A percentile compares a stretch with the other conserved stretches of the same genome.
phyloP scores from a whole-genome alignment of 2,113 vertebrate genomes.

The Tinamus guttatus region DNA sequence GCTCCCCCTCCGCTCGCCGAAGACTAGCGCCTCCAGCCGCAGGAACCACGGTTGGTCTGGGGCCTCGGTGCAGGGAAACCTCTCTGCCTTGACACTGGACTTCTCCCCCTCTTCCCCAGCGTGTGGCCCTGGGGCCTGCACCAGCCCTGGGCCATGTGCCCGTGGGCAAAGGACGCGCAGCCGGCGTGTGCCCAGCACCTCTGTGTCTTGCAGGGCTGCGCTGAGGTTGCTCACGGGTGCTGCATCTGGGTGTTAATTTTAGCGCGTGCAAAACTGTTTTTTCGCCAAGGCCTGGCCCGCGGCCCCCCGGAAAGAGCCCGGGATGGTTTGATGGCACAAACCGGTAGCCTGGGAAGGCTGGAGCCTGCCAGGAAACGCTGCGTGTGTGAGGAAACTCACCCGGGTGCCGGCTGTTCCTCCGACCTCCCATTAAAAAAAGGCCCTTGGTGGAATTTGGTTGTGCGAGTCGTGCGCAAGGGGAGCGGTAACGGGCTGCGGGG shows the following conservation, averaged over 20 bases:
- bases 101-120: accelerated
- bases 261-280: background rate
- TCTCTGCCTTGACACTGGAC: accelerated
- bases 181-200: background rate
- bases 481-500: background rate
- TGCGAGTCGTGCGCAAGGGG: accelerated
- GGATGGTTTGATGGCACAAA: background rate
- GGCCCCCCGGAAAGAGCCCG: accelerated
- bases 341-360: background rate
- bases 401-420: accelerated
- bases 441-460: background rate
- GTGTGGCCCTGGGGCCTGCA: background rate
- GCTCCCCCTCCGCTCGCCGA: slow-evolving; percentile 87
- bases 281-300: background rate
- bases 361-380: background rate
- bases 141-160: background rate
- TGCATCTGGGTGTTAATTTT: background rate
- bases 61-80: background rate
- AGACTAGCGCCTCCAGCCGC: slow-evolving; percentile 67
- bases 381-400: background rate
- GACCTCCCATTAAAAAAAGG: slow-evolving; percentile 30
- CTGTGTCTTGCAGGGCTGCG: background rate
- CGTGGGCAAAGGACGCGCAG: accelerated
- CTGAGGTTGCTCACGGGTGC: background rate
- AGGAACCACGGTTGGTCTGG: background rate